Base-by-base conservation (phyloP, 2,888 invertebrate genomes). In the Abrostola triplasia region DNA sequence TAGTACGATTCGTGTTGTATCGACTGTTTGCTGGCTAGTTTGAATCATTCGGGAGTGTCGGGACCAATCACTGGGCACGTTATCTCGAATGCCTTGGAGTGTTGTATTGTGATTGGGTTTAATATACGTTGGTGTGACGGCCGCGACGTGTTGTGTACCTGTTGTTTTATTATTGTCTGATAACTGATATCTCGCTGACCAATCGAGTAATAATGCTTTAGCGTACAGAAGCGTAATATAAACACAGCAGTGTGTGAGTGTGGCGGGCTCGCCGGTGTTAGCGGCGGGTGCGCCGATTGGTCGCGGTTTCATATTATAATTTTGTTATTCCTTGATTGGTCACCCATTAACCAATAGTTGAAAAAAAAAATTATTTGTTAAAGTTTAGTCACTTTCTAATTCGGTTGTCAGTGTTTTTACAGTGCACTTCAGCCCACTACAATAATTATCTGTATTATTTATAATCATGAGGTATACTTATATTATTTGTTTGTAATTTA, bases 281-380 rank as follows among this genome's bases (percentile, higher is more conserved):
- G 37, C 13, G 40, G 50, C 12, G 38, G 41, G 47, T 41, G 59
- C n/a, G 38, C n/a, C 44, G 67, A 70, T 78, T 79, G 70, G 66
- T 38, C 38, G 58, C 48, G 37, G 61, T 57, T 64, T 65, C 49
- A 42, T 24, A 24, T 24, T 24, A 24, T 69, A 61, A 64, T 59
- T 59, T 57, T 50, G 13, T 64, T 67, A 69, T 70, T 58, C 51
- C 73, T 62, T 62, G 67, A 79, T 79, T 77, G 80, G 79, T 64
- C 59, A 56, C 48, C 52, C 47, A 51, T 42, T 59, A 70, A 49
- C 80, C 78, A 77, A 79, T 80, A 70, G 73, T 62, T 71, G 56
- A 59, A 65, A 40, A 48, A 58, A 42, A 52, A 42, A 56, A 36
- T 48, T 62, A 61, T 61, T 36, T 50, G 60, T 42, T 37, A 58